Evolutionary conservation across 2,888 invertebrate species (phyloP).

Genomic region (Iphiclides podalirius): DNA sequence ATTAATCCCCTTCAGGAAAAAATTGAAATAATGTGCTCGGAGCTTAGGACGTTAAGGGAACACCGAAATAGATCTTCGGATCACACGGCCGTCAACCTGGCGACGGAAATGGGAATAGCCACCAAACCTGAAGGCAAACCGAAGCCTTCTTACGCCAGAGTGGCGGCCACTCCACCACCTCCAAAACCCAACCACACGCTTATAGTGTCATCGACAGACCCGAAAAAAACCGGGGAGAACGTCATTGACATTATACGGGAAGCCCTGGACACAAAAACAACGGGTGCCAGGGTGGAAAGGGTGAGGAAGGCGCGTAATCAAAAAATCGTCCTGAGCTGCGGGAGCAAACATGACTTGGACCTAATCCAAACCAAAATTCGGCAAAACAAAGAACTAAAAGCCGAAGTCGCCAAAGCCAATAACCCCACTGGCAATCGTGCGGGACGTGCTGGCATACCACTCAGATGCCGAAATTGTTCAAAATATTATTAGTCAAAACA

Average conservation of each 20-base stretch:
- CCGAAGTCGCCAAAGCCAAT: slow-evolving; percentile 12
- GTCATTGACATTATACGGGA: slow-evolving; percentile 19
- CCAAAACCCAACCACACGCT: too few relatives aligned
- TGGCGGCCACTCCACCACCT: too few relatives aligned
- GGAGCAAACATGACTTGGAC: slow-evolving; percentile 6
- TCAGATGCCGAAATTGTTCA: slow-evolving; percentile 22
- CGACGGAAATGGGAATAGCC: too few relatives aligned
- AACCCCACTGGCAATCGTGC: slow-evolving; percentile 20
- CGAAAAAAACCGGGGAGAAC: too few relatives aligned
- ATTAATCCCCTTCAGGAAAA: slow-evolving; percentile 4
- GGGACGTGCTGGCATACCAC: slow-evolving; percentile 21
- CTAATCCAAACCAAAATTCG: slow-evolving; percentile 6
- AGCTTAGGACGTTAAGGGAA: not conserved
- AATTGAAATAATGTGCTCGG: not conserved
- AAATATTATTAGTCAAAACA: slow-evolving; percentile 22
- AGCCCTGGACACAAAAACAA: slow-evolving; percentile 18
- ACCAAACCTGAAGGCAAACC: too few relatives aligned
- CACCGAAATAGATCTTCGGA: not conserved
- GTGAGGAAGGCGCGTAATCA: slow-evolving; percentile 20
- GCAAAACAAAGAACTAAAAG: slow-evolving; percentile 6
- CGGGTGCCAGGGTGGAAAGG: slow-evolving; percentile 19
- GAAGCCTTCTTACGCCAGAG: too few relatives aligned
- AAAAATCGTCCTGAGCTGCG: slow-evolving; percentile 14
- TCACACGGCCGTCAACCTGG: too few relatives aligned
- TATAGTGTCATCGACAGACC: too few relatives aligned